These are phyloP conservation scores for Babylonia areolata DNA, from an alignment of 1,140 invertebrate genomes.

Conservation along the genomic window DNA sequence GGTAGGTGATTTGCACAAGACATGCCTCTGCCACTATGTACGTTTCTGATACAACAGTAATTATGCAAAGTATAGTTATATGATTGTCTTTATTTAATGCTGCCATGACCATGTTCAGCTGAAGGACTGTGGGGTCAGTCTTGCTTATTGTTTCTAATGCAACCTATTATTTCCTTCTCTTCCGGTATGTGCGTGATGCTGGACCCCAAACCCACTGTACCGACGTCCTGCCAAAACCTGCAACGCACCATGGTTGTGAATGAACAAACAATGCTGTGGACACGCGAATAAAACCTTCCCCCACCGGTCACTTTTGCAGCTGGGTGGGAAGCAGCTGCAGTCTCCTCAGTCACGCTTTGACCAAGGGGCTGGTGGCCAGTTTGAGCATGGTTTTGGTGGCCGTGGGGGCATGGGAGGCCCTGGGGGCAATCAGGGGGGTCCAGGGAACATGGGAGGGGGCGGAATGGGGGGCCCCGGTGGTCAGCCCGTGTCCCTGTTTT, in stretches of 20 bases:
- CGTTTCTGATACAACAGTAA: too few species aligned
- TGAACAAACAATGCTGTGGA: neutral
- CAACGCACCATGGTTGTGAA: neutral
- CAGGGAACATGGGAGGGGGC: neutral
- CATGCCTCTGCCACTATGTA: neutral
- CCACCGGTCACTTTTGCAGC: neutral
- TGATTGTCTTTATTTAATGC: neutral
- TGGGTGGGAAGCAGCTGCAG: neutral
- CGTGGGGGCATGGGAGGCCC: neutral
- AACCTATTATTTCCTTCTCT: neutral
- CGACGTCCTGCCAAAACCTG: neutral
- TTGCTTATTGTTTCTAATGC: neutral
- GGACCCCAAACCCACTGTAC: neutral
- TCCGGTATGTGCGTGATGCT: neutral
- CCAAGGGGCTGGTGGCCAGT: neutral
- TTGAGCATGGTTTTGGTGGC: neutral
- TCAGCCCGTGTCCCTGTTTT: neutral
- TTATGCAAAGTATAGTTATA: neutral
- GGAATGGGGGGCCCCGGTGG: neutral
- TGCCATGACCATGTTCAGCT: constrained; percentile 6
- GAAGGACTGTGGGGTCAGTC: neutral
- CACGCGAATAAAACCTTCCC: neutral
- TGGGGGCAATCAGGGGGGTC: neutral
- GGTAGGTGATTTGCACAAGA: neutral
- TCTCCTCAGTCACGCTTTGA: constrained; percentile 2